A percentile compares a stretch with the other conserved stretches of the same genome.
Evolutionary conservation across 2,888 invertebrate genomes (phyloP).

Genomic region (Iphiclides podalirius): DNA sequence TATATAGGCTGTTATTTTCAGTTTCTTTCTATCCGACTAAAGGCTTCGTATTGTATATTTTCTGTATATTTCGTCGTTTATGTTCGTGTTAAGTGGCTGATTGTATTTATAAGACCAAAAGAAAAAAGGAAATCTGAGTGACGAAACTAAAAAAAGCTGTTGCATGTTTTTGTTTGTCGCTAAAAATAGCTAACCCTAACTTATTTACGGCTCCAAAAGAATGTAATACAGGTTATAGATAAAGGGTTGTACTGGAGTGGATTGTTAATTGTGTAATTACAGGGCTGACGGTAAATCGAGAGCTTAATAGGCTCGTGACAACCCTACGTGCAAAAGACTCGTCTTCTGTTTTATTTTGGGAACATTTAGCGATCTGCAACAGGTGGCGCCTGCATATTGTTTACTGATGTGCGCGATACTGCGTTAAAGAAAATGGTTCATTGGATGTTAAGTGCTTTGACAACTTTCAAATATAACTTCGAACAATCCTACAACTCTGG

Average conservation of each 20-base stretch:
- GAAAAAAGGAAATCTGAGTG: too few relatives aligned
- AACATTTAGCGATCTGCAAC: background rate
- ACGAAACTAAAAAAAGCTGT: too few relatives aligned
- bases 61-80: too few relatives aligned
- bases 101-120: too few relatives aligned
- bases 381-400: background rate
- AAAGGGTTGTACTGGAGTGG: background rate
- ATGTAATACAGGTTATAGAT: background rate
- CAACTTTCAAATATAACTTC: too few relatives aligned
- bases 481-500: too few relatives aligned
- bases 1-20: too few relatives aligned
- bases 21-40: too few relatives aligned
- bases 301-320: slow-evolving; percentile 1
- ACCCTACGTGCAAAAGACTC: background rate
- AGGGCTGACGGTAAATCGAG: slow-evolving; percentile 14
- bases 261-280: slow-evolving; percentile 13
- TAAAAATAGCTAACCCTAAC: background rate
- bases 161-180: background rate
- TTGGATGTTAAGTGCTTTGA: too few relatives aligned
- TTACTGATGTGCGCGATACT: too few relatives aligned
- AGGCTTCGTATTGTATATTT: too few relatives aligned
- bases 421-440: background rate
- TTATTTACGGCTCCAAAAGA: background rate
- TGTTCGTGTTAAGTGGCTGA: too few relatives aligned
- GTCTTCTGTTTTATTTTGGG: background rate